Percentiles rank a stretch among this genome's conserved stretches.
Conservation (phyloP, 2,797 vertebrate species). For the Microctenopoma lineatum region DNA sequence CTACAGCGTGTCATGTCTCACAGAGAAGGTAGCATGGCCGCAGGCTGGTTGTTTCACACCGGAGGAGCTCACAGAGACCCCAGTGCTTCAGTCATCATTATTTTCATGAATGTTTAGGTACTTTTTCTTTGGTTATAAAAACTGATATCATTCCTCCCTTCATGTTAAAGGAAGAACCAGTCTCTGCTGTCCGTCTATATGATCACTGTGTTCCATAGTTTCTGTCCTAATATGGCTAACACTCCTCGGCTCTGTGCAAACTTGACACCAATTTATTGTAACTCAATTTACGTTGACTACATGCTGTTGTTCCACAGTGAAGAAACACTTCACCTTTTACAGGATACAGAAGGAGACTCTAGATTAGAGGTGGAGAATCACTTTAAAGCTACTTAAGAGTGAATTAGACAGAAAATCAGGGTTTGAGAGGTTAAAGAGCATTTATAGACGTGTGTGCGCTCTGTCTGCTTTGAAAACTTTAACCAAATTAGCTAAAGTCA, state of each 20-base stretch:
- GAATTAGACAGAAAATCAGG: neutral
- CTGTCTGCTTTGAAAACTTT: constrained; percentile 44
- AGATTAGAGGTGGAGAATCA: constrained; percentile 7
- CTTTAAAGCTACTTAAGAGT: constrained; percentile 20
- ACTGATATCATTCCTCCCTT: no score
- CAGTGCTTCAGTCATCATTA: no score
- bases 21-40: no score
- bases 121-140: no score
- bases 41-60: no score
- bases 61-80: no score
- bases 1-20: no score
- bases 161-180: no score
- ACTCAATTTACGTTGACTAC: neutral
- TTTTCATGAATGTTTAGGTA: no score
- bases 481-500: constrained; percentile 65
- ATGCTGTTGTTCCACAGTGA: no score
- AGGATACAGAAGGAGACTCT: neutral
- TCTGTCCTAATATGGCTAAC: neutral
- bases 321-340: neutral
- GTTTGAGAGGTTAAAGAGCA: constrained; percentile 23
- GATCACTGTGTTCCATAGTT: neutral
- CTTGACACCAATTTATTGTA: neutral
- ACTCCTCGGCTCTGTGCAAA: neutral
- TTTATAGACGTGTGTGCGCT: constrained; percentile 10
- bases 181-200: neutral